Evolutionary conservation across 37 sponge, comb jelly and placozoan genomes (phyloP).

Genomic region (Spongilla lacustris): DNA sequence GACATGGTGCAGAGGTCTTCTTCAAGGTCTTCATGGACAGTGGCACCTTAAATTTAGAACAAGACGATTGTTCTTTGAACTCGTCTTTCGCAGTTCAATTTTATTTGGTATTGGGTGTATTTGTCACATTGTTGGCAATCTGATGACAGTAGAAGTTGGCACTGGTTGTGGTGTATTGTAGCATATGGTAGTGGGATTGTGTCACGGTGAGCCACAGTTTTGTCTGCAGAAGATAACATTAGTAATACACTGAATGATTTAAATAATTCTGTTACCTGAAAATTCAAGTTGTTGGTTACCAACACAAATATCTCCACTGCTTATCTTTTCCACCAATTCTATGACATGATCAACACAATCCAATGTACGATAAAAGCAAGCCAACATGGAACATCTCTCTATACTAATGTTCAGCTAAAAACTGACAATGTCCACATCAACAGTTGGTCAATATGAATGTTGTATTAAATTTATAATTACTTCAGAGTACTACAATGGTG

Average conservation of each 20-base stretch:
- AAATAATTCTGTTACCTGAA: not conserved
- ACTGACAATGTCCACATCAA: not conserved
- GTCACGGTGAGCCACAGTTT: not conserved
- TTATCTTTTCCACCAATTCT: not conserved
- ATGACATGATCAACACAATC: not conserved
- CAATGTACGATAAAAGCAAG: not conserved
- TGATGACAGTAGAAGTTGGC: not conserved
- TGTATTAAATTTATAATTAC: not conserved
- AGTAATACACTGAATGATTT: not conserved
- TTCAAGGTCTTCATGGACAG: not conserved
- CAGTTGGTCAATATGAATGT: not conserved
- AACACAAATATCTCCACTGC: not conserved
- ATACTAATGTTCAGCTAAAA: not conserved
- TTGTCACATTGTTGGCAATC: not conserved
- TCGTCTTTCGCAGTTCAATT: not conserved
- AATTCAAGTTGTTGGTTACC: not conserved
- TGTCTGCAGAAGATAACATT: not conserved
- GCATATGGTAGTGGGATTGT: not conserved
- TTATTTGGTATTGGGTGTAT: not conserved
- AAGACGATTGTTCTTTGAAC: not conserved
- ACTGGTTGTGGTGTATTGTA: not conserved
- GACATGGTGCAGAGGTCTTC: constrained; percentile 15
- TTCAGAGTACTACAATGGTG: not conserved
- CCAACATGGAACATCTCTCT: not conserved
- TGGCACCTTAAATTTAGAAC: not conserved